Evolutionary conservation across 2,797 vertebrate species (phyloP).

Genomic region (Neoniphon sammara): DNA sequence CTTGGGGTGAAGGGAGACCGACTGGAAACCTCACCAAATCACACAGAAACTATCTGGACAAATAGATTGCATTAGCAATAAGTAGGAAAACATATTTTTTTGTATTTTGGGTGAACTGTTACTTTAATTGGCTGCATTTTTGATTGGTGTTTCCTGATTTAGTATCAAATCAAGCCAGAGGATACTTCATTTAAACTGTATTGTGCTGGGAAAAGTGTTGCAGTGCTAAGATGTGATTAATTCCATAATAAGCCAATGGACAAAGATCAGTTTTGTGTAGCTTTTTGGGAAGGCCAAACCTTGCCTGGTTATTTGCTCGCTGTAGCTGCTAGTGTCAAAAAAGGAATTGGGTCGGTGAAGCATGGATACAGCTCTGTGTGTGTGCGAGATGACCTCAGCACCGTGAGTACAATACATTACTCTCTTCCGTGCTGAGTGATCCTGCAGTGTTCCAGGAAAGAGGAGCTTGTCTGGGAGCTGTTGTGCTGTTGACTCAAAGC

Average conservation of each 20-base stretch:
- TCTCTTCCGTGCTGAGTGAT: constrained; percentile 54
- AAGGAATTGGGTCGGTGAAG: neutral
- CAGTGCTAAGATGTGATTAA: constrained; percentile 28
- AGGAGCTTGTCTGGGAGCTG: constrained; percentile 63
- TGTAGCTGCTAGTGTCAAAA: neutral
- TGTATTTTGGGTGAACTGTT: too few species aligned
- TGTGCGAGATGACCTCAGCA: constrained; percentile 53
- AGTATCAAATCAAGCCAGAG: constrained; percentile 3
- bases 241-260: constrained; percentile 30
- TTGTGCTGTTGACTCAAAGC: constrained; percentile 66
- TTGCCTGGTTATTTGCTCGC: neutral
- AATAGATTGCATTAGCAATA: too few species aligned
- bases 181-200: constrained; percentile 18
- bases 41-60: too few species aligned
- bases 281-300: neutral
- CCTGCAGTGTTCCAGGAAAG: constrained; percentile 73
- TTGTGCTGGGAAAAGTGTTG: constrained; percentile 18
- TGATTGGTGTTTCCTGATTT: constrained; percentile 24
- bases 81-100: too few species aligned
- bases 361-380: neutral
- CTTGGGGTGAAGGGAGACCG: too few species aligned
- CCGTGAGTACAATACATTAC: constrained; percentile 51
- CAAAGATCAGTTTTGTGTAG: constrained; percentile 23
- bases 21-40: too few species aligned
- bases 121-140: neutral